Conservation (phyloP, 2,113 vertebrate species). For the Rhipidura dahli region DNA sequence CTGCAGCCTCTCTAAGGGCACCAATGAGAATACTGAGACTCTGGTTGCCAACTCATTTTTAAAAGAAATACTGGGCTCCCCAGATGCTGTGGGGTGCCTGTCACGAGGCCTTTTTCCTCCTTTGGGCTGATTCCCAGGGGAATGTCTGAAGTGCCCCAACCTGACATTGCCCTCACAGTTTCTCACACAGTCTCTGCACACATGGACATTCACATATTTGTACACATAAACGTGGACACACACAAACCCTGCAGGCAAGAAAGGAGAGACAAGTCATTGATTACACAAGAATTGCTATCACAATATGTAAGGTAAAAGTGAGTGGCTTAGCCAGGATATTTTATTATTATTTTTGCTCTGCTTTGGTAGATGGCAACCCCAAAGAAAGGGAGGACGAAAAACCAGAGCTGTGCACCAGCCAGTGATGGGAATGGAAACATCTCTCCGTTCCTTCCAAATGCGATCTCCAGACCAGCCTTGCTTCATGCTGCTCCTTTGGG, state of each 20-base stretch:
- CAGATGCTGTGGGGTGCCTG: neutral
- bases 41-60: neutral
- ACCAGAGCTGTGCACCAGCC: neutral
- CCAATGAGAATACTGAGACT: neutral
- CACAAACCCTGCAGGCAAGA: neutral
- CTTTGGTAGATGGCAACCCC: neutral
- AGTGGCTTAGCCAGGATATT: neutral
- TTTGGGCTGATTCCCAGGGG: neutral
- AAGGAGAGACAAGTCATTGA: neutral
- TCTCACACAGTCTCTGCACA: neutral
- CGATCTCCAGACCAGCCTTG: neutral
- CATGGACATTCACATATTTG: neutral
- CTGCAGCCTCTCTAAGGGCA: neutral
- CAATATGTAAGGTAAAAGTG: neutral
- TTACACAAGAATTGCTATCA: neutral
- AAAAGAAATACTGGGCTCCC: neutral
- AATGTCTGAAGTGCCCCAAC: neutral
- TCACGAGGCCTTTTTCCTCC: fast-evolving
- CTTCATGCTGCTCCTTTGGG: neutral
- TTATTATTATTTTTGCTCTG: neutral
- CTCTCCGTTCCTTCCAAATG: neutral
- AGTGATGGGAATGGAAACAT: constrained; percentile 12
- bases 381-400: neutral
- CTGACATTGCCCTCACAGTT: neutral
- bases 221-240: neutral